Conservation (phyloP, 2,888 invertebrate genomes). For the Tuta absoluta region DNA sequence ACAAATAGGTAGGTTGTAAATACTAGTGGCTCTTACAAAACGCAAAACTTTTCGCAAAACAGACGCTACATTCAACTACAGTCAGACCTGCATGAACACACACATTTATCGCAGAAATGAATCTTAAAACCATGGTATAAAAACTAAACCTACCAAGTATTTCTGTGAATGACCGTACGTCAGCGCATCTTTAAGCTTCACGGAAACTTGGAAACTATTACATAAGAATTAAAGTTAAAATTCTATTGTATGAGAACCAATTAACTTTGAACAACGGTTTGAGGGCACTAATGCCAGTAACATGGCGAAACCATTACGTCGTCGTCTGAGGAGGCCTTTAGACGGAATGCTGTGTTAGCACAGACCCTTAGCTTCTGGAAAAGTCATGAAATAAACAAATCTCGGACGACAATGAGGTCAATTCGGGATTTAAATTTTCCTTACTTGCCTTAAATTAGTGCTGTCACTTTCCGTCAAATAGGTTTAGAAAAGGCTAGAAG, state of each 20-base stretch:
- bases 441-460: too few species aligned
- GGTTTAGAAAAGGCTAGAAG: too few species aligned
- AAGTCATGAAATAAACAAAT: background rate
- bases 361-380: constrained; percentile 13
- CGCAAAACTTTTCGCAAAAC: constrained; percentile 5
- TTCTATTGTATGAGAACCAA: constrained; percentile 27
- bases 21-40: constrained; percentile 11
- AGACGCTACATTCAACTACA: constrained; percentile 6
- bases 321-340: constrained; percentile 49
- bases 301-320: constrained; percentile 54
- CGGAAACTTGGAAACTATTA: constrained; percentile 12
- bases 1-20: background rate
- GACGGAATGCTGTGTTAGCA: constrained; percentile 24
- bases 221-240: constrained; percentile 22
- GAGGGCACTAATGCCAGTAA: constrained; percentile 49
- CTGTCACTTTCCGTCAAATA: too few species aligned
- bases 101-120: background rate
- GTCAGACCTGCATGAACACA: background rate
- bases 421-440: too few species aligned
- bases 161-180: background rate
- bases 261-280: constrained; percentile 34
- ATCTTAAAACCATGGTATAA: background rate
- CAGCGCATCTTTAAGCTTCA: background rate
- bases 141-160: background rate
- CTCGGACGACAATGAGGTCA: too few species aligned